A percentile compares a stretch with the other conserved stretches of the same genome.
Conservation (phyloP, 1,140 invertebrate genomes). For the Zeugodacus cucurbitae region DNA sequence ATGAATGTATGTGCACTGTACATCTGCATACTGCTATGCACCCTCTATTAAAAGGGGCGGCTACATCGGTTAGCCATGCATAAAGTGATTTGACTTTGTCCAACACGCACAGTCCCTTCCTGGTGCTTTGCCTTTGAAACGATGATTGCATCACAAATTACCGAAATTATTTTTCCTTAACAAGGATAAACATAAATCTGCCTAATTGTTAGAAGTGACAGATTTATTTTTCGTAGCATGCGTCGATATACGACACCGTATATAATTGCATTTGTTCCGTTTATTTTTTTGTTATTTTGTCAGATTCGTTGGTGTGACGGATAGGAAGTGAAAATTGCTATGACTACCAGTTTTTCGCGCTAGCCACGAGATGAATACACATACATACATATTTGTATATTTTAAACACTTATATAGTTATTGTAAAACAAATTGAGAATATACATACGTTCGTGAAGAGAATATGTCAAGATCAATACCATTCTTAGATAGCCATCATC, state of each 20-base stretch:
- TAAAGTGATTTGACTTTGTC: constrained; percentile 24
- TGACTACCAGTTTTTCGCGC: not conserved
- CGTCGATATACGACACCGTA: not conserved
- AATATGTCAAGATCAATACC: too few relatives aligned
- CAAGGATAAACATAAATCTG: constrained; percentile 66
- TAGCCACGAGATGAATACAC: too few relatives aligned
- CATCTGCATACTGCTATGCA: not conserved
- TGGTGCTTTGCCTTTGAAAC: too few relatives aligned
- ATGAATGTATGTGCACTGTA: not conserved
- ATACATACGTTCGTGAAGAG: too few relatives aligned
- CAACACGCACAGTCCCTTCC: not conserved
- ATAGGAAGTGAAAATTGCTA: not conserved
- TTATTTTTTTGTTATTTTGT: not conserved
- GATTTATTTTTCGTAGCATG: constrained; percentile 5
- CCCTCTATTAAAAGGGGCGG: not conserved
- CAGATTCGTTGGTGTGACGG: not conserved
- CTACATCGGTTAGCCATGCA: constrained; percentile 4
- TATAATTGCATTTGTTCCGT: not conserved
- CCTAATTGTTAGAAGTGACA: constrained; percentile 56
- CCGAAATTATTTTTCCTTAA: constrained; percentile 64
- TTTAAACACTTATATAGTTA: too few relatives aligned
- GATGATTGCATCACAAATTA: constrained; percentile 30
- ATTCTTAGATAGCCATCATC: too few relatives aligned
- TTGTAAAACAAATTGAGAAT: too few relatives aligned
- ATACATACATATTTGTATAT: too few relatives aligned